phyloP scores from a whole-genome alignment of 2,888 invertebrate genomes.

The Drosophila peninsularis region DNA sequence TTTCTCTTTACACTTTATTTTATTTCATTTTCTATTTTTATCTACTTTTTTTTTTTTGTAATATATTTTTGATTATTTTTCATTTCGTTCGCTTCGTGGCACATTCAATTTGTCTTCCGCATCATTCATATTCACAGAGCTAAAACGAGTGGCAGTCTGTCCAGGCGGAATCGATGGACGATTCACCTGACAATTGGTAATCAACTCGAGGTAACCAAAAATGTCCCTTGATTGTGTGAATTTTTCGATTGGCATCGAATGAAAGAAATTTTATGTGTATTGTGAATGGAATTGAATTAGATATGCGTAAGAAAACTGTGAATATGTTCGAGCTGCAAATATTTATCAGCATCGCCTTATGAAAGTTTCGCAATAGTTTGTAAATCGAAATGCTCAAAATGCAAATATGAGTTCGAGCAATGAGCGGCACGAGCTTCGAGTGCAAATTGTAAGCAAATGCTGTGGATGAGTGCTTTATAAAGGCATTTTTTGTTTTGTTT shows the following conservation, averaged over 20 bases:
- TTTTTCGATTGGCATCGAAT: constrained; percentile 11
- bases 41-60: constrained; percentile 13
- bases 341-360: neutral
- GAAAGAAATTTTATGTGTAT: constrained; percentile 10
- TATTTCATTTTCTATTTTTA: constrained; percentile 16
- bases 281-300: constrained; percentile 16
- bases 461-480: neutral
- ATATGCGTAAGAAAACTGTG: neutral
- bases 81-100: constrained; percentile 32
- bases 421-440: neutral
- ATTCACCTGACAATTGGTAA: constrained; percentile 38
- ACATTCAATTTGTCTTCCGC: constrained; percentile 63
- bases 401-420: neutral
- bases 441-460: neutral
- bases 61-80: constrained; percentile 47
- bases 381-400: constrained; percentile 3
- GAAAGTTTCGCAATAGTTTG: constrained; percentile 12
- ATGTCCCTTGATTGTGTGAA: constrained; percentile 35
- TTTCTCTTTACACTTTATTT: constrained; percentile 25
- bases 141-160: constrained; percentile 34
- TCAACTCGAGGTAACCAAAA: constrained; percentile 34
- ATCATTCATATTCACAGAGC: constrained; percentile 39
- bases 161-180: constrained; percentile 24
- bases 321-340: neutral
- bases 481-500: neutral